phyloP scores from a whole-genome alignment of 2,797 vertebrate genomes.

The Muscicapa comitata region DNA sequence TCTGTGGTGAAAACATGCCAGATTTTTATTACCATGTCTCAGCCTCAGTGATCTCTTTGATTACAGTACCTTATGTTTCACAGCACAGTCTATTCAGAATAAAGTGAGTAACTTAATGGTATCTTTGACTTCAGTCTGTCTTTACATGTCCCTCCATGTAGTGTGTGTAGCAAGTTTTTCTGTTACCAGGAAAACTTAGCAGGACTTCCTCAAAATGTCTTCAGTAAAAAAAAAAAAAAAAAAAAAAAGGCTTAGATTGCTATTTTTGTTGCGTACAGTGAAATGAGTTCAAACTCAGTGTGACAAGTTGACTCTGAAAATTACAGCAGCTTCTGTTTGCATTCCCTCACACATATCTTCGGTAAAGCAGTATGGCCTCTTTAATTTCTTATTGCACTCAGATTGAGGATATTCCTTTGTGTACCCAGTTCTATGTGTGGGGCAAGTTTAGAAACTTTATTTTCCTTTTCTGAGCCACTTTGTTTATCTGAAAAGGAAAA shows the following conservation, averaged over 20 bases:
- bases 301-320: background rate
- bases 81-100: background rate
- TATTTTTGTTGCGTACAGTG: background rate
- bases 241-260: background rate
- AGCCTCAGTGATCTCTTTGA: background rate
- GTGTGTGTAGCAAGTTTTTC: background rate
- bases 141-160: background rate
- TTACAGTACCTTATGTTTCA: background rate
- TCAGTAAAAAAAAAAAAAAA: background rate
- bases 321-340: background rate
- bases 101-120: background rate
- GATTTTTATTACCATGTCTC: background rate
- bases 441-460: background rate
- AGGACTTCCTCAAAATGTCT: background rate
- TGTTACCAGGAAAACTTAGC: background rate
- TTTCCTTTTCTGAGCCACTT: background rate
- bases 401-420: rapidly evolving
- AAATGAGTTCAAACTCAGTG: background rate
- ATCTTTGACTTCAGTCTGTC: background rate
- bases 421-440: background rate
- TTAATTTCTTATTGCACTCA: background rate
- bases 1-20: background rate
- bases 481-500: background rate
- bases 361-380: background rate
- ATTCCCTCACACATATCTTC: background rate